Base-by-base conservation (phyloP, 2,113 vertebrate genomes). In the Hemichromis elongatus region DNA sequence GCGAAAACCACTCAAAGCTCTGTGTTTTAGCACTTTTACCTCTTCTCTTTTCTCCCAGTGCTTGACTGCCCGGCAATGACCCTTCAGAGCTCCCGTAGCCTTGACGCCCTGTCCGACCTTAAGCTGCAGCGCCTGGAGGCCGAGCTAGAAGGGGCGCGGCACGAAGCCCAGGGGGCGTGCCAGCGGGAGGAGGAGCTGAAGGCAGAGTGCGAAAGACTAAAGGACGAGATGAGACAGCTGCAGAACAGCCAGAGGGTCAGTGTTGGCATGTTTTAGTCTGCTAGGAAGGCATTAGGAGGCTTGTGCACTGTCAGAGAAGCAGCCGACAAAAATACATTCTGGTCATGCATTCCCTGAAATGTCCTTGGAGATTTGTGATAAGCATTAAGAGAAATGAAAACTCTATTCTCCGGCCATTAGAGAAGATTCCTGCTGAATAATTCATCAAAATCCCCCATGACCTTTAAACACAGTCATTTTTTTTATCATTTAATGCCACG, bases 181-280 rank as follows among this genome's bases (percentile, higher is more conserved):
- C 98, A 96, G 90, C 96, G 98, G 1, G 98, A 99, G 81, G 97
- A 97, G 89, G 98, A 99, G 28, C 96, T 98, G 70, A 98, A 99
- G 90, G 96, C 94, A 0, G 97, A 98, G 88, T 97, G 97, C 0
- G 97, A 98, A 87, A 87, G 97, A 50, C 95, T 99, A 52, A 97
- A 97, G 93, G 97, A 96, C 2, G 97, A 99, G 91, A 95, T 99
- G 79, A 97, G 97, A 77, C 96, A 98, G 57, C 96, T 98, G 93
- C 97, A 99, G 90, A 97, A 96, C 87, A 96, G 89, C 52, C 96
- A 98, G 53, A 96, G 98, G 97, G 98, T 99, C 86, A 90, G 90
- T 92, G 79, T 37, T 35, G 35, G 30, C 21, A 45, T 47, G 16
- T 66, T 78, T 52, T 9, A 9, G 30, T 52, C 54, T 21, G 10